Evolutionary conservation across 2,888 invertebrate species (phyloP), one percentile per base, ranked within the genome.

Genomic region (Eupithecia pulchellata): DNA sequence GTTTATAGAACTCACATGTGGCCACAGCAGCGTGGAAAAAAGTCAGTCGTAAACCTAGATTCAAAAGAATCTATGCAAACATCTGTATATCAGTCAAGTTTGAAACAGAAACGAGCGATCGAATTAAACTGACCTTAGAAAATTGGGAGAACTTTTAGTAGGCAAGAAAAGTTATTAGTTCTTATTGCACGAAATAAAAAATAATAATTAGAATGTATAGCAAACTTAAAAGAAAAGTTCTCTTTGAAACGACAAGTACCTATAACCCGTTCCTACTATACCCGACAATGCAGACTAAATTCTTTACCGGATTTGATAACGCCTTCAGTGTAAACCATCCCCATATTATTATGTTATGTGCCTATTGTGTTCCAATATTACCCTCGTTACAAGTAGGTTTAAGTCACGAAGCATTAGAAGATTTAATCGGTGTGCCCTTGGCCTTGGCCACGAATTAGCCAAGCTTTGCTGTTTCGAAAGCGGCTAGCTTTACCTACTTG

Each of bases 361-460:
- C 30, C 58, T 39, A 55, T 65, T 17, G 47, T 9, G n/a, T 67
- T 66, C 57, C 13, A 25, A 62, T 63, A 70, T 64, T 60, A 58
- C 47, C 75, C 71, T 62, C 69, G 20, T 74, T 73, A 72, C 68
- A 58, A 69, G 58, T 30, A 32, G 58, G 58, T n/a, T 20, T 60
- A 60, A 58, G 68, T 72, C 72, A 69, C 69, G 65, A 75, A 71
- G 73, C 67, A 66, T 72, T 68, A 62, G 70, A 71, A 74, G 63
- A 66, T 71, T 71, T 73, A 68, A 75, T 76, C 73, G 73, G 52
- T 55, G 62, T 66, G 63, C 63, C 72, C 73, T 69, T 71, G 75
- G 55, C 75, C 78, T 70, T 77, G 74, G 55, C 69, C 64, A 68
- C 64, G 72, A 73, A 76, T 75, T 69, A 69, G 69, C 63, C 32